These are phyloP conservation scores for Alectoris magna DNA, from an alignment of 2,797 vertebrate genomes.

Conservation along the genomic window DNA sequence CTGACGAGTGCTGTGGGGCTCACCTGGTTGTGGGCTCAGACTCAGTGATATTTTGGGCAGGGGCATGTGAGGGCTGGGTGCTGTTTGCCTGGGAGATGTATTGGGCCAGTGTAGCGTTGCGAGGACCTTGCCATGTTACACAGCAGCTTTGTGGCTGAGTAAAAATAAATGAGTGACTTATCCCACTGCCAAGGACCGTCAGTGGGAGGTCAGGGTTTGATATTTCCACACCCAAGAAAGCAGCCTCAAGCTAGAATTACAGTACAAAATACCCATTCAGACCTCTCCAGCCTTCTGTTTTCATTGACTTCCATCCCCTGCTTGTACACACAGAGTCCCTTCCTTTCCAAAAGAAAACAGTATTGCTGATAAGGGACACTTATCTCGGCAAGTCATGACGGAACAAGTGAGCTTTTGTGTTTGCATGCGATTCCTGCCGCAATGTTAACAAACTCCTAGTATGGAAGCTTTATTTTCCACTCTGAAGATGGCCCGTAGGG, in stretches of 20 bases:
- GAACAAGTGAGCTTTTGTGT: conserved; percentile 64
- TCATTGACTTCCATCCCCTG: conserved; percentile 60
- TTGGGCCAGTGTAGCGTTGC: neutral
- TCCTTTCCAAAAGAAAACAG: conserved; percentile 53
- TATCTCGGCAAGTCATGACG: conserved; percentile 7
- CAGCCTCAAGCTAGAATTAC: conserved; percentile 56
- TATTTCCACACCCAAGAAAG: conserved; percentile 67
- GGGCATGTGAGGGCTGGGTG: conserved; percentile 34
- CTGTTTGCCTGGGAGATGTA: neutral
- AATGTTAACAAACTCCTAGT: conserved; percentile 58
- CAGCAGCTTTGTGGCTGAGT: conserved; percentile 57
- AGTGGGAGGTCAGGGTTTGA: conserved; percentile 60
- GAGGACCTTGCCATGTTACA: conserved; percentile 53
- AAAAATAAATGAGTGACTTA: conserved; percentile 54
- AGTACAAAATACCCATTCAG: conserved; percentile 69
- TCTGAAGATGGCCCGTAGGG: conserved; percentile 55
- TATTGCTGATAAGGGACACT: conserved; percentile 44
- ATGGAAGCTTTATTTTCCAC: conserved; percentile 57
- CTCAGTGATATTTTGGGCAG: conserved; percentile 49
- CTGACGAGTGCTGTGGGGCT: neutral
- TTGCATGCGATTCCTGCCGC: conserved; percentile 38
- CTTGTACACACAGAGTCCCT: conserved; percentile 52
- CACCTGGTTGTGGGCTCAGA: neutral
- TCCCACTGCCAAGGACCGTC: conserved; percentile 55
- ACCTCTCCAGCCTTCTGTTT: conserved; percentile 66